Conservation (phyloP, 2,113 vertebrate species). For the Psephotus haematonotus region DNA sequence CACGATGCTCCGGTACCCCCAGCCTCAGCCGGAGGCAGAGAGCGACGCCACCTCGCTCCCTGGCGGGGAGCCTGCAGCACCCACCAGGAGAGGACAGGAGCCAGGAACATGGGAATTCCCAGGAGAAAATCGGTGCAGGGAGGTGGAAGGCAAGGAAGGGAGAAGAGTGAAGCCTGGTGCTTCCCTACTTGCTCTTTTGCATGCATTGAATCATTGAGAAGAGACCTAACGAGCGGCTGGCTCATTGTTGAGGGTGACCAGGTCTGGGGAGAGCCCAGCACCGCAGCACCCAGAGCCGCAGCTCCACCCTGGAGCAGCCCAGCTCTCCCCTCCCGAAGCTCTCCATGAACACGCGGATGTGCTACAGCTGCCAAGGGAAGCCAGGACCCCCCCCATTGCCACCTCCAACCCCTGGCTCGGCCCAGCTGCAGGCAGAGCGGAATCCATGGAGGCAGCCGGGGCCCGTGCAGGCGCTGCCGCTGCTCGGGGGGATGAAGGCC, state of each 20-base stretch:
- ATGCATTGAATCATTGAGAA: fast-evolving
- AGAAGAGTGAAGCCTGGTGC: background rate
- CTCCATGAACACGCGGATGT: background rate
- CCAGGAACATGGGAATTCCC: fast-evolving
- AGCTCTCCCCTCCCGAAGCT: background rate
- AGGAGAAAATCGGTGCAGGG: fast-evolving
- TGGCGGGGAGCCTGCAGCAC: background rate
- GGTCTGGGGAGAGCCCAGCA: background rate
- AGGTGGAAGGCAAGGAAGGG: background rate
- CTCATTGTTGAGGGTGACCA: fast-evolving
- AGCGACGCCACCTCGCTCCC: background rate
- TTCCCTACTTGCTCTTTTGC: background rate
- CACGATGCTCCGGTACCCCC: background rate
- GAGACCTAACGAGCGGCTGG: fast-evolving
- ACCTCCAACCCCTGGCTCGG: background rate
- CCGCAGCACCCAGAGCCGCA: background rate
- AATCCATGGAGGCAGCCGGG: fast-evolving
- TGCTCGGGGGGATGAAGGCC: background rate
- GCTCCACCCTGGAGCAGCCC: background rate
- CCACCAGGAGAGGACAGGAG: background rate
- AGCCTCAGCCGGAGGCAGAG: background rate
- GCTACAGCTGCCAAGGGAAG: fast-evolving
- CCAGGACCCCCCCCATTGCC: no score
- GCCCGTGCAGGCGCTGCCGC: background rate
- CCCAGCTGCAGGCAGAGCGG: background rate